A percentile compares a stretch with the other conserved stretches of the same genome.
These are phyloP conservation scores for Enteromius viviparus DNA, from an alignment of 2,797 vertebrate species.

Conservation along the genomic window DNA sequence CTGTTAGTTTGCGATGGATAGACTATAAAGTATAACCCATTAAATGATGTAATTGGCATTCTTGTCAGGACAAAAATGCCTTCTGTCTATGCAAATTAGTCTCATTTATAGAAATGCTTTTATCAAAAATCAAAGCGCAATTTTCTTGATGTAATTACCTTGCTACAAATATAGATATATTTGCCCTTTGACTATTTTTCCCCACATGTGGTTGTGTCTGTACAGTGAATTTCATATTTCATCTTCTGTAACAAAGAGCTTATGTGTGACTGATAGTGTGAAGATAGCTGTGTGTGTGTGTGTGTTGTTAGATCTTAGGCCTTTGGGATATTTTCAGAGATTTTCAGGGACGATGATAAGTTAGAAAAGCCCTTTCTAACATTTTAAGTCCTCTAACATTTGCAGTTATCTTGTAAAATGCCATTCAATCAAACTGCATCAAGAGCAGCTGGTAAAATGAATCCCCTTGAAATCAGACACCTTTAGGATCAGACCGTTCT, in stretches of 20 bases:
- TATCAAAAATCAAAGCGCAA: no score
- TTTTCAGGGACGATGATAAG: conserved; percentile 32
- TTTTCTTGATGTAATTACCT: conserved; percentile 14
- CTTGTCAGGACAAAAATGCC: neutral
- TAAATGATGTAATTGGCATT: neutral
- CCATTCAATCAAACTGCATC: conserved; percentile 51
- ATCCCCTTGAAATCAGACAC: conserved; percentile 52
- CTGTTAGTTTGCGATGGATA: neutral
- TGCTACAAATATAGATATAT: neutral
- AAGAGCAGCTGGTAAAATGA: conserved; percentile 46
- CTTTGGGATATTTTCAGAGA: conserved; percentile 44
- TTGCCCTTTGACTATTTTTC: conserved; percentile 1
- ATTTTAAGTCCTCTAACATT: conserved; percentile 52
- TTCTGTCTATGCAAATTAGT: neutral
- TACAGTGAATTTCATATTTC: conserved; percentile 20
- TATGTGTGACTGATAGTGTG: neutral
- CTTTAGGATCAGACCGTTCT: conserved; percentile 42
- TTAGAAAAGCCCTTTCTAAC: conserved; percentile 47
- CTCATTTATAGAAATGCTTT: neutral
- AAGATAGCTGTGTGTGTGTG: conserved; percentile 5
- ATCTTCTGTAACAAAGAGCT: conserved; percentile 27
- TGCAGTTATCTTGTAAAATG: conserved; percentile 57
- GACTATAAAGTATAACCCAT: neutral
- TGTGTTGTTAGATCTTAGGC: conserved; percentile 33
- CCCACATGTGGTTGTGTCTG: neutral